Base-by-base conservation (phyloP, 1,140 invertebrate species). In the Lasioglossum baleicum region DNA sequence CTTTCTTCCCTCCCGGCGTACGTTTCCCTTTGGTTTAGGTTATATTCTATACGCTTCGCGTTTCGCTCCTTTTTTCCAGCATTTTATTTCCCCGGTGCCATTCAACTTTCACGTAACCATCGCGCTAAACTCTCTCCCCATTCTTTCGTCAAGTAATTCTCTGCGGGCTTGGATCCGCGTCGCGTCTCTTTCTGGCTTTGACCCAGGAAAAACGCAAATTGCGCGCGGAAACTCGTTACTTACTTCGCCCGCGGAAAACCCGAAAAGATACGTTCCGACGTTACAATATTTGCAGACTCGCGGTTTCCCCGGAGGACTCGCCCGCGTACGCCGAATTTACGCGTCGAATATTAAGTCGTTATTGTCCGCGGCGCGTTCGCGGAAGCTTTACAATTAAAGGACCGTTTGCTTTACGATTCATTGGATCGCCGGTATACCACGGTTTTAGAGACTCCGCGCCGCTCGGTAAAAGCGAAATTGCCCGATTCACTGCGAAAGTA, bases 41-140 rank as follows among this genome's bases (percentile, higher is more conserved):
- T 79, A 79, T 73, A 73, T 78, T 78, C 76, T 73, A 73, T 78
- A 63, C 31, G 60, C 60, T 78, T 78, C 72, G 61, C 69, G 13
- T 78, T 73, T 44, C 76, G 1, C 11, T 40, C 8, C 5, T 61
- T 40, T 48, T 26, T 10, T 13, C 8, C 13, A 2, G 6, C 20
- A 3, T 58, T 73, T 78, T 58, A 65, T 72, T 65, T 44, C 15
- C 20, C 10, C 35, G 22, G 61, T 56, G 13, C 58, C 75, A 63
- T 78, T 78, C 75, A 69, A 63, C 66, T 63, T 69, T 70, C 58
- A 58, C 22, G 61, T 71, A n/a, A 58, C 35, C 17, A 6, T 13
- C 17, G 61, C 53, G 76, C 56, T 78, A 72, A 73, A 78, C 53
- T 35, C 48, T 77, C 17, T 20, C 51, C 15, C 20, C 44, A 11